A percentile compares a stretch with the other conserved stretches of the same genome.
These are phyloP conservation scores for Luscinia megarhynchos DNA, from an alignment of 2,797 vertebrate genomes.

Conservation along the genomic window DNA sequence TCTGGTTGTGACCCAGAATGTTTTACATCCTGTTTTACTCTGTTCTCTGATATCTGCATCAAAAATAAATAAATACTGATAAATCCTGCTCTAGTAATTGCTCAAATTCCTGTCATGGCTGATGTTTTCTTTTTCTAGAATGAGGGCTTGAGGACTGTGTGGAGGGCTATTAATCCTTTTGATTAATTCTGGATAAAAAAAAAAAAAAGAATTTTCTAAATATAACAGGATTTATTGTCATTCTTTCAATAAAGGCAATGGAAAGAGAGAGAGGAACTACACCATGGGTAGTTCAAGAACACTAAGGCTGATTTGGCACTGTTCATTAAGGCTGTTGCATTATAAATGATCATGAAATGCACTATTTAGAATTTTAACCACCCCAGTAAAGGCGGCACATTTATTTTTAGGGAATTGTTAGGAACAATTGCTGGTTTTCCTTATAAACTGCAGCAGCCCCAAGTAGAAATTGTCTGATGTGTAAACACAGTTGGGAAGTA, in stretches of 20 bases:
- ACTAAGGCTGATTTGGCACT: constrained; percentile 16
- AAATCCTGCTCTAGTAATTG: background rate
- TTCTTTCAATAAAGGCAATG: background rate
- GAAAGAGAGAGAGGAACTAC: background rate
- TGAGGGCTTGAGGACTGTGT: background rate
- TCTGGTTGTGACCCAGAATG: background rate
- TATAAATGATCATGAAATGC: constrained; percentile 38
- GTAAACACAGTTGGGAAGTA: constrained; percentile 59
- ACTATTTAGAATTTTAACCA: constrained; percentile 55
- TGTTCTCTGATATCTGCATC: background rate
- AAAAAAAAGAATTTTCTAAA: constrained; percentile 28
- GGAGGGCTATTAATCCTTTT: background rate
- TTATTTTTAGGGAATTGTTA: constrained; percentile 67
- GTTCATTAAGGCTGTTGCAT: constrained; percentile 39
- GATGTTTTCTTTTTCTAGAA: background rate
- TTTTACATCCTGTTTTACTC: background rate
- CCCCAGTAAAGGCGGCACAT: background rate
- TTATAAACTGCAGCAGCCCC: background rate
- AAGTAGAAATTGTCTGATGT: constrained; percentile 54
- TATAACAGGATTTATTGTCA: constrained; percentile 12
- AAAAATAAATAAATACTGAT: background rate
- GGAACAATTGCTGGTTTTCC: constrained; percentile 37
- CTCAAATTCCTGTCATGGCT: background rate
- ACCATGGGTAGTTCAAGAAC: background rate
- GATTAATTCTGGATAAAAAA: background rate